phyloP scores from a whole-genome alignment of 1,140 invertebrate genomes.

The Pseudomyrmex cubaensis region DNA sequence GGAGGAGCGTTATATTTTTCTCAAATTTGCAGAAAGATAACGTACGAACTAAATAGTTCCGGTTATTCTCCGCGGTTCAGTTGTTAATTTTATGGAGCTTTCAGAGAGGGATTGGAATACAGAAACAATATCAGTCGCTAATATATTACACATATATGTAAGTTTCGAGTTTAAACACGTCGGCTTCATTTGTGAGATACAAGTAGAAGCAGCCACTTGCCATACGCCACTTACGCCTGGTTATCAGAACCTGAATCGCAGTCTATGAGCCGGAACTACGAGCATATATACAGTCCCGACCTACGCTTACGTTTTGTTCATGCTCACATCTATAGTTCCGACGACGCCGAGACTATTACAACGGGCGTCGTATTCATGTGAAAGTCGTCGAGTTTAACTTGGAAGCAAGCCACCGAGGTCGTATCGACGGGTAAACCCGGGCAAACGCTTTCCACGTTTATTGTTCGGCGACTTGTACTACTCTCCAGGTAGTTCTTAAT shows the following conservation, averaged over 20 bases:
- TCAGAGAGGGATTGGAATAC: too few species aligned
- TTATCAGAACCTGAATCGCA: slow-evolving; percentile 25
- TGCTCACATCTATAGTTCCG: slow-evolving; percentile 33
- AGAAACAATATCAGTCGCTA: too few species aligned
- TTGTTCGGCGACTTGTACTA: slow-evolving; percentile 48
- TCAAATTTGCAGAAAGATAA: too few species aligned
- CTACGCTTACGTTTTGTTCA: slow-evolving; percentile 70
- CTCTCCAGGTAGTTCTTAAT: slow-evolving; percentile 14
- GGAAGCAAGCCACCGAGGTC: slow-evolving; percentile 71
- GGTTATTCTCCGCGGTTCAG: too few species aligned
- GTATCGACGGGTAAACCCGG: slow-evolving; percentile 63
- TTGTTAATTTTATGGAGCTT: too few species aligned
- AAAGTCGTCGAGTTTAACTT: slow-evolving; percentile 74
- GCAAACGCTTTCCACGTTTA: slow-evolving; percentile 41
- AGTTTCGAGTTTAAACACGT: background rate
- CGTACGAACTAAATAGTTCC: too few species aligned
- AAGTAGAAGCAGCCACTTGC: slow-evolving; percentile 10
- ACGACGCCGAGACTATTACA: slow-evolving; percentile 32
- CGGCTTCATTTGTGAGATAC: background rate
- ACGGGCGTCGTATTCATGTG: slow-evolving; percentile 34
- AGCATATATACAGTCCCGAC: slow-evolving; percentile 22
- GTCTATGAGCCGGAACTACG: background rate
- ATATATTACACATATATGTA: too few species aligned
- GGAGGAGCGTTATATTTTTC: too few species aligned
- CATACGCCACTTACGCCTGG: slow-evolving; percentile 3